Conservation (phyloP, 2,113 vertebrate species). For the Osmerus eperlanus region DNA sequence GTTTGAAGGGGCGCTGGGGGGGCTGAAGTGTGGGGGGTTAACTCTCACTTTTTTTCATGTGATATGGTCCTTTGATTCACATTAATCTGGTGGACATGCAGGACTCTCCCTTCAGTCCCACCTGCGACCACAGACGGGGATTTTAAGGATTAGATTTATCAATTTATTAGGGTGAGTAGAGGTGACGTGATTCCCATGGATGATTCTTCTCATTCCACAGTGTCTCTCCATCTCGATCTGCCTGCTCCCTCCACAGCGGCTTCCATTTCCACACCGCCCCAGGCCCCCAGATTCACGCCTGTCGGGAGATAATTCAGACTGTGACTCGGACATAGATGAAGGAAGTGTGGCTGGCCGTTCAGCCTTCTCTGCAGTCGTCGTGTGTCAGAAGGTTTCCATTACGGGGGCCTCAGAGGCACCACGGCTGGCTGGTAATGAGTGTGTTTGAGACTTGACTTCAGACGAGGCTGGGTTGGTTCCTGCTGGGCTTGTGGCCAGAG, state of each 20-base stretch:
- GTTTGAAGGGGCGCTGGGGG: too few relatives aligned
- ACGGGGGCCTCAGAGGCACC: conserved; percentile 7
- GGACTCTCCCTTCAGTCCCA: not conserved
- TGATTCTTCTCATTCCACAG: conserved; percentile 34
- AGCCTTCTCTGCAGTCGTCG: not conserved
- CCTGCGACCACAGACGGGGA: conserved; percentile 22
- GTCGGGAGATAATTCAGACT: not conserved
- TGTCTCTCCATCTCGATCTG: conserved; percentile 14
- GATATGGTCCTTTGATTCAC: too few relatives aligned
- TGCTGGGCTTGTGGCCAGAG: conserved; percentile 43
- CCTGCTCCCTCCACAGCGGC: conserved; percentile 7
- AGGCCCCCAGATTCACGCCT: not conserved
- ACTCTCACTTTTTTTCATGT: too few relatives aligned
- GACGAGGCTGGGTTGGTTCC: conserved; percentile 19
- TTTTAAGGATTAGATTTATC: conserved; percentile 44
- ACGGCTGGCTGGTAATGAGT: conserved; percentile 5
- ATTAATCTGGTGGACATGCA: not conserved
- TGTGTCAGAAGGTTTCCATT: conserved; percentile 14
- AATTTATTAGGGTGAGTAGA: conserved; percentile 36
- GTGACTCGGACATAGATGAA: not conserved
- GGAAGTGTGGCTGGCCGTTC: not conserved
- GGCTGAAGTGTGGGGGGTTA: too few relatives aligned
- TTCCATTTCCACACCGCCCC: not conserved
- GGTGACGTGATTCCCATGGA: conserved; percentile 30
- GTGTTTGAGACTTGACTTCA: conserved; percentile 26